Evolutionary conservation across 2,797 vertebrate genomes (phyloP).

Genomic region (Gymnoscopelus braueri): DNA sequence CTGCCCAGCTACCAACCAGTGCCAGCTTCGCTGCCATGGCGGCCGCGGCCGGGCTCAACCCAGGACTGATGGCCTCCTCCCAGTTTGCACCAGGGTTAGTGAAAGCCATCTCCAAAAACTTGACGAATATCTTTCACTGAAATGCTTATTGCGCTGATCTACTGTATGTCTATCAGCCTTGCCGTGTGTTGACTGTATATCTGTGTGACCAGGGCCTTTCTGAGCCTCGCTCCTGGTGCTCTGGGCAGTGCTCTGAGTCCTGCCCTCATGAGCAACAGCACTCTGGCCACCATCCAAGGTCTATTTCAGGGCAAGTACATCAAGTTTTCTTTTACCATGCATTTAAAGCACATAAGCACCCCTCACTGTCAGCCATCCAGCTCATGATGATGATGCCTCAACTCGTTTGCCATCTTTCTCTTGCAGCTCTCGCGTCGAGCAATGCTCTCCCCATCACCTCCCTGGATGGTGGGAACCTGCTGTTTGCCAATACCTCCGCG

Average conservation of each 20-base stretch:
- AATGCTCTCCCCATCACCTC: constrained; percentile 97
- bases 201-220: constrained; percentile 87
- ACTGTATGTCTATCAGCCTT: constrained; percentile 8
- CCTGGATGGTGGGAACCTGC: constrained; percentile 94
- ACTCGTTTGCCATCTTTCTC: constrained; percentile 32
- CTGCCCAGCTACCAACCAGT: constrained; percentile 90
- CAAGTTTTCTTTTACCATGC: background rate
- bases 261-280: constrained; percentile 97
- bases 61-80: constrained; percentile 94
- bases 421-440: constrained; percentile 92
- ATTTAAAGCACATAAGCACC: background rate
- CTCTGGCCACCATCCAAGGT: constrained; percentile 99
- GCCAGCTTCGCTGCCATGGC: constrained; percentile 97
- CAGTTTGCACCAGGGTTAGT: constrained; percentile 95
- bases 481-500: constrained; percentile 90
- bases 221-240: constrained; percentile 92
- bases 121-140: background rate
- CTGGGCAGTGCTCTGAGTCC: constrained; percentile 93
- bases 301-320: constrained; percentile 70
- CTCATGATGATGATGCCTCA: background rate
- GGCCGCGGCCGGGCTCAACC: constrained; percentile 93
- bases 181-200: constrained; percentile 26
- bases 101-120: background rate
- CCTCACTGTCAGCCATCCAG: background rate
- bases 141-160: background rate